Percentiles rank a stretch among this genome's conserved stretches.
Evolutionary conservation across 2,888 invertebrate species (phyloP).

Genomic region (Ichneumoninae sp.): DNA sequence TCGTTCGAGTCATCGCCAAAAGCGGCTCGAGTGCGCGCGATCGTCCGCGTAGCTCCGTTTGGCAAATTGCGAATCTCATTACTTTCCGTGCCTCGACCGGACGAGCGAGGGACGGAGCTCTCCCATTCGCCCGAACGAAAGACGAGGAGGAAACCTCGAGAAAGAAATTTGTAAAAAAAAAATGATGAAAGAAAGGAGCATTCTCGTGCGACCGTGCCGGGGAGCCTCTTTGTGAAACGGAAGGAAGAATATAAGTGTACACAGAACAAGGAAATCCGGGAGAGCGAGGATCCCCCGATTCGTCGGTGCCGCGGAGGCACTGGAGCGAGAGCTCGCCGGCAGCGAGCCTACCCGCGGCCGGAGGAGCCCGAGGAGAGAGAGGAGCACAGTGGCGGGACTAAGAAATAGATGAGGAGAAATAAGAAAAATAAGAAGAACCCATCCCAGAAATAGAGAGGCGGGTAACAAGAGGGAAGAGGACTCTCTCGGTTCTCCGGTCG

Average conservation of each 20-base stretch:
- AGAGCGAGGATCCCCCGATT: slow-evolving; percentile 22
- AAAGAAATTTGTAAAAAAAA: not conserved
- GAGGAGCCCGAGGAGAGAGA: slow-evolving; percentile 39
- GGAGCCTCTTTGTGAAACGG: slow-evolving; percentile 23
- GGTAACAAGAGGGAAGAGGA: slow-evolving; percentile 76
- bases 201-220: slow-evolving; percentile 6
- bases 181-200: not conserved
- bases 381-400: slow-evolving; percentile 35
- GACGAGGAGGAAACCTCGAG: not conserved
- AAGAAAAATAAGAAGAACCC: slow-evolving; percentile 60
- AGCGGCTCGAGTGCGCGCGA: slow-evolving; percentile 38
- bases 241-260: slow-evolving; percentile 24
- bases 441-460: slow-evolving; percentile 75
- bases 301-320: slow-evolving; percentile 46
- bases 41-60: slow-evolving; percentile 40
- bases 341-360: slow-evolving; percentile 8
- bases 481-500: slow-evolving; percentile 41
- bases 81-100: slow-evolving; percentile 25
- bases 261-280: slow-evolving; percentile 31
- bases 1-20: slow-evolving; percentile 54
- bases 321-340: slow-evolving; percentile 61
- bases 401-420: slow-evolving; percentile 51
- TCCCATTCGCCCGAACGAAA: not conserved
- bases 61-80: slow-evolving; percentile 62
- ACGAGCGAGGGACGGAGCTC: slow-evolving; percentile 7